Evolutionary conservation across 2,888 invertebrate genomes (phyloP).

Genomic region (Melanostoma mellinum): DNA sequence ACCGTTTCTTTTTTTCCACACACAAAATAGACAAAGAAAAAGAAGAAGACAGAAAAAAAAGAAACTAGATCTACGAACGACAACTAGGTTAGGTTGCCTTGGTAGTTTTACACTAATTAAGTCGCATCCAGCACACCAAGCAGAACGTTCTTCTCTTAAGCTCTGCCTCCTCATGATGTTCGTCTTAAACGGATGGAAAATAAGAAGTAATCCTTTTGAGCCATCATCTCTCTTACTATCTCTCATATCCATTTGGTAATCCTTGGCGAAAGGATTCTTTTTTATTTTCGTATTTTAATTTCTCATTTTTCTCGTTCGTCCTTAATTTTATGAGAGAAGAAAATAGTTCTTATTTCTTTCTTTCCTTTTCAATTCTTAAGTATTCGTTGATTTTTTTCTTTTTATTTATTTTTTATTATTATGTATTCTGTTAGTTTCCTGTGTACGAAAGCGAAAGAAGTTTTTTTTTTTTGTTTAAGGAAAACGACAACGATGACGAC

Average conservation of each 20-base stretch:
- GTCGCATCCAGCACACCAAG: slow-evolving; percentile 28
- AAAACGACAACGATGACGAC: slow-evolving; percentile 10
- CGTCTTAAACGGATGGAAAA: slow-evolving; percentile 28
- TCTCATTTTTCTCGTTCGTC: slow-evolving; percentile 40
- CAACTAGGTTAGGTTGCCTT: slow-evolving; percentile 30
- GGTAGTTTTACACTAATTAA: slow-evolving; percentile 40
- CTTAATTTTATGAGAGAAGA: slow-evolving; percentile 28
- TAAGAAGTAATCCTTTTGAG: slow-evolving; percentile 38
- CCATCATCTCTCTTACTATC: slow-evolving; percentile 18
- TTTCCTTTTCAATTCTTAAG: slow-evolving; percentile 5
- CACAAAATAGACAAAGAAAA: not conserved
- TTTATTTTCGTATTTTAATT: slow-evolving; percentile 22
- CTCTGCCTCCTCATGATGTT: not conserved
- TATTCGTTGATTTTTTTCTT: not conserved
- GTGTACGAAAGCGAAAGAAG: slow-evolving; percentile 4
- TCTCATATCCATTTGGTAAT: slow-evolving; percentile 40
- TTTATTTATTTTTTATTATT: not conserved
- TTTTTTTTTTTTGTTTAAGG: slow-evolving; percentile 18
- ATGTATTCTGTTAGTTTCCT: not conserved
- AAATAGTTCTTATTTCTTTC: slow-evolving; percentile 14
- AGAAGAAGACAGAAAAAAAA: not conserved
- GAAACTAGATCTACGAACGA: slow-evolving; percentile 20
- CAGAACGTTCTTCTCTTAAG: slow-evolving; percentile 21
- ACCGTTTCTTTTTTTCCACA: not conserved
- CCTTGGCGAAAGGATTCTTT: slow-evolving; percentile 35